phyloP scores from a whole-genome alignment of 2,797 vertebrate genomes.

The Anguilla pacifica region DNA sequence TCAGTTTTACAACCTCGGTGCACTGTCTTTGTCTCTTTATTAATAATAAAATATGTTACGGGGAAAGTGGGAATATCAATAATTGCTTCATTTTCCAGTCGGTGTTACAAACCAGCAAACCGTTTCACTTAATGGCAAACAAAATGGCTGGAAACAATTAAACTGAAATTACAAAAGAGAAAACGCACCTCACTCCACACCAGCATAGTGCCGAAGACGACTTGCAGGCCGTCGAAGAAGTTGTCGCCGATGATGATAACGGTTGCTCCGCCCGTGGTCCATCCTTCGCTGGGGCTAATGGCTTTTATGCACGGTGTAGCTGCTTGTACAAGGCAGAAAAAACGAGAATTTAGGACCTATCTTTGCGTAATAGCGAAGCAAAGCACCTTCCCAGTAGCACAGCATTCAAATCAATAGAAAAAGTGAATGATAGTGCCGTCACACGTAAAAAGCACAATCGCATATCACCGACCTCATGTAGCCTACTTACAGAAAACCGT shows the following conservation, averaged over 20 bases:
- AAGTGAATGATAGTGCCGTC: constrained; percentile 65
- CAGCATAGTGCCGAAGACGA: constrained; percentile 97
- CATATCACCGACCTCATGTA: constrained; percentile 85
- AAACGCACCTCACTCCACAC: constrained; percentile 97
- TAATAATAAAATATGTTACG: constrained; percentile 38
- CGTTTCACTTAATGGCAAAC: background rate
- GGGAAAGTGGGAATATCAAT: background rate
- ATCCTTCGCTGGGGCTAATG: constrained; percentile 98
- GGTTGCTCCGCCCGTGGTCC: constrained; percentile 96
- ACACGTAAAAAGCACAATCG: constrained; percentile 78
- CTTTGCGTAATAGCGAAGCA: constrained; percentile 33
- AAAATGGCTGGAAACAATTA: background rate
- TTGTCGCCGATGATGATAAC: constrained; percentile 99
- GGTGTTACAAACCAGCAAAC: background rate
- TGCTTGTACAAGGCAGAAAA: constrained; percentile 90
- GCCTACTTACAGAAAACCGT: constrained; percentile 83
- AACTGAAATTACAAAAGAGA: background rate
- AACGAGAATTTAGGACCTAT: constrained; percentile 66
- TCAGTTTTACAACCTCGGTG: background rate
- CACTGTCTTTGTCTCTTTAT: constrained; percentile 55
- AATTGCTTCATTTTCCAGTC: background rate
- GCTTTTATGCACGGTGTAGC: constrained; percentile 99
- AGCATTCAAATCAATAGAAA: constrained; percentile 61
- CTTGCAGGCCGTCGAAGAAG: constrained; percentile 98
- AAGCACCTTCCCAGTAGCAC: constrained; percentile 61